A percentile compares a stretch with the other conserved stretches of the same genome.
phyloP scores from a whole-genome alignment of 2,888 invertebrate genomes.

The Trachelus iudaicus region DNA sequence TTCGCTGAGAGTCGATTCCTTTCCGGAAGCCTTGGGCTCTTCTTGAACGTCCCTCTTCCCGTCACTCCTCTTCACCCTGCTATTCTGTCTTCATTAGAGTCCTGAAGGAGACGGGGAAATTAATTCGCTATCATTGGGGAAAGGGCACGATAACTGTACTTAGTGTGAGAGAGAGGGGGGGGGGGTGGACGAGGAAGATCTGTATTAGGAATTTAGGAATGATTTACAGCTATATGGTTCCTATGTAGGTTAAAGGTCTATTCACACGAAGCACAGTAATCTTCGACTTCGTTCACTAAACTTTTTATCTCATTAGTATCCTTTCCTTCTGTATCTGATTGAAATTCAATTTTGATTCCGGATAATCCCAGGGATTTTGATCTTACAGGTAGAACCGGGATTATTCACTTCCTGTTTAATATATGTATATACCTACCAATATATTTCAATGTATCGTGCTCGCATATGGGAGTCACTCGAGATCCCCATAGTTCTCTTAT shows the following conservation, averaged over 20 bases:
- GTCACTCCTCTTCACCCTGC: no score
- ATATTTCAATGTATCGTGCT: neutral
- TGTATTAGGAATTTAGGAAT: neutral
- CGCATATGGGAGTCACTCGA: neutral
- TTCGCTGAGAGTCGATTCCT: constrained; percentile 13
- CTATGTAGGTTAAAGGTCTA: neutral
- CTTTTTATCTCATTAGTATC: neutral
- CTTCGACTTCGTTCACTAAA: neutral
- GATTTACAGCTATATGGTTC: neutral
- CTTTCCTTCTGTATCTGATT: neutral
- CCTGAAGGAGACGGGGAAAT: no score
- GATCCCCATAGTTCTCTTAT: neutral
- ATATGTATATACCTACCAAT: neutral
- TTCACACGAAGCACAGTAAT: neutral
- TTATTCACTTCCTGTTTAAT: neutral
- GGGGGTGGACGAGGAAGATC: neutral
- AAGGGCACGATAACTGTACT: no score
- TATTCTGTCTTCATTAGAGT: no score
- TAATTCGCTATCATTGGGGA: no score
- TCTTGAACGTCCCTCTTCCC: no score
- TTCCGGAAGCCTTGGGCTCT: constrained; percentile 18
- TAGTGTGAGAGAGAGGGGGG: neutral
- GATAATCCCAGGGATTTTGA: neutral
- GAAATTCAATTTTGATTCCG: neutral
- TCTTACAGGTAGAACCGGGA: neutral